Percentiles rank a stretch among this genome's conserved stretches.
Conservation (phyloP, 2,888 invertebrate species). For the Steinernema carpocapsae region DNA sequence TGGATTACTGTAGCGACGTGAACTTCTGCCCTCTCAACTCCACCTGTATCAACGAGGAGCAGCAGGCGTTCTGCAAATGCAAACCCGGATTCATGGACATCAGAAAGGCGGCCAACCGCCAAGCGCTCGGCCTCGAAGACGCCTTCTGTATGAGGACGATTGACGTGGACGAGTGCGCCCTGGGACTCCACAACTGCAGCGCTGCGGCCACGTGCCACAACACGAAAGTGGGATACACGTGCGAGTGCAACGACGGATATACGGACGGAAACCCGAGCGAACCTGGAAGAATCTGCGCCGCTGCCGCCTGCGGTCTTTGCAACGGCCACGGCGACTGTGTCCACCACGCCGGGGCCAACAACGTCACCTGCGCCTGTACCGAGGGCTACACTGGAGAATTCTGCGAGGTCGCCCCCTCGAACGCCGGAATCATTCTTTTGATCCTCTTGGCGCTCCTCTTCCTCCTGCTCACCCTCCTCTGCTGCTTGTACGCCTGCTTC, state of each 20-base stretch:
- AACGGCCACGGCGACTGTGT: conserved; percentile 67
- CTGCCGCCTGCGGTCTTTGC: conserved; percentile 59
- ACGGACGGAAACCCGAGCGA: conserved; percentile 61
- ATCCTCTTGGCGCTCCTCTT: conserved; percentile 66
- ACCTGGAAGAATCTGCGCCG: conserved; percentile 65
- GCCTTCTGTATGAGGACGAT: conserved; percentile 40
- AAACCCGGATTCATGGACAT: conserved; percentile 59
- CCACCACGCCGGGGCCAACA: conserved; percentile 55
- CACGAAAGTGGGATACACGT: conserved; percentile 45
- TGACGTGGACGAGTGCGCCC: conserved; percentile 64
- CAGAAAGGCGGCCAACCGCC: conserved; percentile 47
- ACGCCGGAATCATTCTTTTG: conserved; percentile 56
- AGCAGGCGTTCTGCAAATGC: conserved; percentile 59
- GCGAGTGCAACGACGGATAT: conserved; percentile 44
- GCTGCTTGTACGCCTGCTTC: conserved; percentile 51
- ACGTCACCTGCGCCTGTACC: conserved; percentile 63
- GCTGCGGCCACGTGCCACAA: conserved; percentile 63
- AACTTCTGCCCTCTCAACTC: conserved; percentile 88
- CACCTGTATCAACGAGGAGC: conserved; percentile 83
- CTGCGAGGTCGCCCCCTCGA: conserved; percentile 58
- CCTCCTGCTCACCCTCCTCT: conserved; percentile 64
- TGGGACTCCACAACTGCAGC: conserved; percentile 65
- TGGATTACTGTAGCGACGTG: conserved; percentile 65
- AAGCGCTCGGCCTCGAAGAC: conserved; percentile 30
- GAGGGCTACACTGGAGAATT: conserved; percentile 60